Evolutionary conservation across 2,888 invertebrate species (phyloP), one percentile per base, ranked within the genome.

Genomic region (Lycia hirtaria): DNA sequence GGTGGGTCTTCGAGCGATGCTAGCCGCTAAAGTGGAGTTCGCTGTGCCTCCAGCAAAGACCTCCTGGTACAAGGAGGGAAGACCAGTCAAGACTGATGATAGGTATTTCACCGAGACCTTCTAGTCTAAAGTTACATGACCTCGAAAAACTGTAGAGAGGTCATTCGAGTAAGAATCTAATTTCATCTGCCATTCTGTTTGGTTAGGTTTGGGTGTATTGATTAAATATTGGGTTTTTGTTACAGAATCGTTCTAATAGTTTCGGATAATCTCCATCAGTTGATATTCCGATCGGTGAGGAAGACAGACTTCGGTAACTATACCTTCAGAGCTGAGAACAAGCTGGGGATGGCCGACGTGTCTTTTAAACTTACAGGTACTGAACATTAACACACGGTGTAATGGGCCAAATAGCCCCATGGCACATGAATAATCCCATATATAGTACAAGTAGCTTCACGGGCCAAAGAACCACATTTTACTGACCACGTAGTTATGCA

Each of bases 241-340:
- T 69, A 0, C 73, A 93, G 93, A 24, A 67, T 93, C 30, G 84
- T 93, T 2, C 87, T 91, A 55, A 93, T 94, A 73, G 92, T 90
- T 0, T 86, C 89, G 3, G 93, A 93, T 17, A 92, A 92, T 71
- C 88, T 91, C 33, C 94, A 96, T 71, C 93, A 93, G 67, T 83
- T 97, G 52, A 89, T 96, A 37, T 94, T 97, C 69, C 93, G 95
- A 32, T 93, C 93, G 24, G 95, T 96, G 0, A 93, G 93, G 28
- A 92, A 92, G 48, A 82, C 93, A 0, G 97, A 97, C 82, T 94
- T 96, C 65, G 97, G 96, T 0, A 94, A 94, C 75, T 97, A 97
- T 79, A 94, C 95, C 3, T 97, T 97, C 80, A 89, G 95, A 20
- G 97, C 96, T 0, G 94, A 94, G 58, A 97, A 97, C 80, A 93